Conservation (phyloP, 2,888 invertebrate genomes). For the Tanypteryx hageni region DNA sequence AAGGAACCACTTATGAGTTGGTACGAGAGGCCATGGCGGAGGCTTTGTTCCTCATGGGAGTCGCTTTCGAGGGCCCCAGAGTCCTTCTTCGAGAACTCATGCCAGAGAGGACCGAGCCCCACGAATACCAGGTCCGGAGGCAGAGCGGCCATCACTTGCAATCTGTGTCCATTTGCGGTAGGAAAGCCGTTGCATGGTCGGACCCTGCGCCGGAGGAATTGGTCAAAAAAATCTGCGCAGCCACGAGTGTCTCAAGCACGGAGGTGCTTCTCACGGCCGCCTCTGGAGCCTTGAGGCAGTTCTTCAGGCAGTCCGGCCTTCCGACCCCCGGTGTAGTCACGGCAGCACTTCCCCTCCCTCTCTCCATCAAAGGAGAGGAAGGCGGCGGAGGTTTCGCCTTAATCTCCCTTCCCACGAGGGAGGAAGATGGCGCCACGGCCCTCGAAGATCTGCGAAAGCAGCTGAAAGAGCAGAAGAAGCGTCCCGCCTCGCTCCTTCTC, state of each 20-base stretch:
- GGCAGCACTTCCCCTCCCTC: conserved; percentile 79
- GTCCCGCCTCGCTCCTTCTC: conserved; percentile 78
- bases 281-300: conserved; percentile 81
- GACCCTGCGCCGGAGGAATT: conserved; percentile 79
- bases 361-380: conserved; percentile 74
- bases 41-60: conserved; percentile 73
- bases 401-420: conserved; percentile 77
- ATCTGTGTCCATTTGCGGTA: conserved; percentile 82
- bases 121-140: background rate
- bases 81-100: conserved; percentile 80
- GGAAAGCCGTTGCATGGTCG: conserved; percentile 86
- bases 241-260: conserved; percentile 80
- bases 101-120: background rate
- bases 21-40: conserved; percentile 74
- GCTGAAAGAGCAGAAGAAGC: conserved; percentile 71
- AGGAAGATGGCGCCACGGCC: conserved; percentile 74
- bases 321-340: conserved; percentile 71
- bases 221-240: conserved; percentile 79
- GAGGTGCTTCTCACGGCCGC: conserved; percentile 82
- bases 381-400: conserved; percentile 75
- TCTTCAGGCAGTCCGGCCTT: conserved; percentile 76
- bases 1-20: conserved; percentile 44
- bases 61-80: conserved; percentile 76
- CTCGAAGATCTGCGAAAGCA: conserved; percentile 82
- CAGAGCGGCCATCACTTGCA: conserved; percentile 76